These are phyloP conservation scores for Phortica magna DNA, from an alignment of 2,888 invertebrate genomes.

Conservation along the genomic window DNA sequence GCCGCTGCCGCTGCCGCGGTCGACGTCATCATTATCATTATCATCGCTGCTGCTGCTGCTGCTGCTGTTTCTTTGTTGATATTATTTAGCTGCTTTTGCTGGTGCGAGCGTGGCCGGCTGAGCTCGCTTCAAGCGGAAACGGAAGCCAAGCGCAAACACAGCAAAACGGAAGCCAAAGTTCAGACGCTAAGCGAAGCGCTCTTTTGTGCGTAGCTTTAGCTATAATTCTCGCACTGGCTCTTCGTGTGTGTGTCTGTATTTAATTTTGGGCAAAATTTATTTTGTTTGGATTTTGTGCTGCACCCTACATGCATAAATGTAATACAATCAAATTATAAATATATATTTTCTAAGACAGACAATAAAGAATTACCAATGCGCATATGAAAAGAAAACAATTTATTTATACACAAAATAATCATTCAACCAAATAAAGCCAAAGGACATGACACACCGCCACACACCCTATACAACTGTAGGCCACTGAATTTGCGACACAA, in stretches of 20 bases:
- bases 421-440: no score
- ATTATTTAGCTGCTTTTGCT: background rate
- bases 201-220: background rate
- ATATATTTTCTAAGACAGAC: no score
- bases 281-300: background rate
- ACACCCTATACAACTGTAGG: background rate
- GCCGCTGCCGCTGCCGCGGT: no score
- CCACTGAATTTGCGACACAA: background rate
- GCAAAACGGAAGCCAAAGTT: slow-evolving; percentile 53
- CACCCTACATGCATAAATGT: background rate
- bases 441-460: background rate
- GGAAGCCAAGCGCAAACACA: slow-evolving; percentile 57
- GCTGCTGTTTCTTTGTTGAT: slow-evolving; percentile 5
- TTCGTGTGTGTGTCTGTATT: background rate
- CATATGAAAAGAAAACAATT: no score
- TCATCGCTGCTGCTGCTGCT: background rate
- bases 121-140: slow-evolving; percentile 53
- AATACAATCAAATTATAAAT: no score
- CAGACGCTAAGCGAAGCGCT: slow-evolving; percentile 45
- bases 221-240: background rate
- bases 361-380: no score
- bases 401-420: no score
- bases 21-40: no score
- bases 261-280: slow-evolving; percentile 2
- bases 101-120: background rate